Conservation (phyloP, 2,113 vertebrate species). For the Grallaria varia region DNA sequence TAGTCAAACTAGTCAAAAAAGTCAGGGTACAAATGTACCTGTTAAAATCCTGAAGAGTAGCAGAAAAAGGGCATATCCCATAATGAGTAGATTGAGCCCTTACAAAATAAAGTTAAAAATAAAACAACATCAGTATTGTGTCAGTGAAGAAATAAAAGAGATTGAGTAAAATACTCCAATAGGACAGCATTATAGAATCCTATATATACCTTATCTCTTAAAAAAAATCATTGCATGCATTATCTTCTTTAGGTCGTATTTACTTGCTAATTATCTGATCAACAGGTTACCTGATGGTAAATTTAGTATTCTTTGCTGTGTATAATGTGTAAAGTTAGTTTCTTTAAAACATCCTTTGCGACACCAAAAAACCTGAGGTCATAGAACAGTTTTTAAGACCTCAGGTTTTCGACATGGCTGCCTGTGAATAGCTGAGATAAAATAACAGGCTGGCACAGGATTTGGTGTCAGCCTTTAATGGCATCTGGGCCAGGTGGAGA, state of each 20-base stretch:
- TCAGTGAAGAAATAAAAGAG: background rate
- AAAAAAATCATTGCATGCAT: background rate
- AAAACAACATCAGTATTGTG: background rate
- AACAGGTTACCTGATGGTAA: background rate
- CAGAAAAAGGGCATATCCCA: background rate
- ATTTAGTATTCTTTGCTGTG: background rate
- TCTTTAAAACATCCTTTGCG: background rate
- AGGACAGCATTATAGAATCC: background rate
- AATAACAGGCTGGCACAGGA: background rate
- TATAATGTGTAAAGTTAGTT: background rate
- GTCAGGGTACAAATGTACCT: background rate
- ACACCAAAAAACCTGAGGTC: background rate
- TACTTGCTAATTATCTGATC: background rate
- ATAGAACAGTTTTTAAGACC: background rate
- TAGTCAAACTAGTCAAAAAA: background rate
- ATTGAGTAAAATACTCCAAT: background rate
- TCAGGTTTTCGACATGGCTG: background rate
- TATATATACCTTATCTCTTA: background rate
- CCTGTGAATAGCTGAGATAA: background rate
- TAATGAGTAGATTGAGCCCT: background rate
- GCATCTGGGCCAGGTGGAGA: background rate
- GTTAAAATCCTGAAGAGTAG: background rate
- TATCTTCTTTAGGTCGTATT: background rate
- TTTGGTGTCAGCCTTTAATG: background rate
- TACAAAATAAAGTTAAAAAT: background rate